Conservation (phyloP, 2,888 invertebrate genomes). For the Eupithecia pulchellata region DNA sequence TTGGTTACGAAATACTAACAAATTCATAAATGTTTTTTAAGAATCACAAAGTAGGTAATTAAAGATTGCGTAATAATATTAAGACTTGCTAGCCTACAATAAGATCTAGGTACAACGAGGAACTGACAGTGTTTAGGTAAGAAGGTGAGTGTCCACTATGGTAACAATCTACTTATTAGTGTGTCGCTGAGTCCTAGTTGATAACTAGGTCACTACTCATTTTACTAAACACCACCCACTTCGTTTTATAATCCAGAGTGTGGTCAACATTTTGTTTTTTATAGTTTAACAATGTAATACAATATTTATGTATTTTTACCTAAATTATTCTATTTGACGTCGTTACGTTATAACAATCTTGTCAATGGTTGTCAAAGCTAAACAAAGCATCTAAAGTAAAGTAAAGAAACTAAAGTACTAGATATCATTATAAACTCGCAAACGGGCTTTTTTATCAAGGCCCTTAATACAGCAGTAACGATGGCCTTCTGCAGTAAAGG, state of each 20-base stretch:
- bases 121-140: background rate
- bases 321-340: no score
- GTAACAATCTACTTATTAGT: background rate
- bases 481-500: background rate
- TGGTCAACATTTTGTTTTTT: background rate
- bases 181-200: background rate
- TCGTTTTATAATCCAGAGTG: background rate
- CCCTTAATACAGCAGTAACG: background rate
- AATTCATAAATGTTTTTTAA: background rate
- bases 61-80: background rate
- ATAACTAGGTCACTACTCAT: background rate
- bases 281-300: no score
- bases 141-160: background rate
- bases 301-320: no score
- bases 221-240: background rate
- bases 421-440: no score
- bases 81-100: no score
- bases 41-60: background rate
- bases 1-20: background rate
- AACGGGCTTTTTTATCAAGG: no score
- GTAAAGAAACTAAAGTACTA: no score
- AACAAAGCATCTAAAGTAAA: no score
- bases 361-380: no score
- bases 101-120: background rate
- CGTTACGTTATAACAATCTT: no score